Evolutionary conservation across 2,113 vertebrate species (phyloP).

Genomic region (Australoheros scitulus): DNA sequence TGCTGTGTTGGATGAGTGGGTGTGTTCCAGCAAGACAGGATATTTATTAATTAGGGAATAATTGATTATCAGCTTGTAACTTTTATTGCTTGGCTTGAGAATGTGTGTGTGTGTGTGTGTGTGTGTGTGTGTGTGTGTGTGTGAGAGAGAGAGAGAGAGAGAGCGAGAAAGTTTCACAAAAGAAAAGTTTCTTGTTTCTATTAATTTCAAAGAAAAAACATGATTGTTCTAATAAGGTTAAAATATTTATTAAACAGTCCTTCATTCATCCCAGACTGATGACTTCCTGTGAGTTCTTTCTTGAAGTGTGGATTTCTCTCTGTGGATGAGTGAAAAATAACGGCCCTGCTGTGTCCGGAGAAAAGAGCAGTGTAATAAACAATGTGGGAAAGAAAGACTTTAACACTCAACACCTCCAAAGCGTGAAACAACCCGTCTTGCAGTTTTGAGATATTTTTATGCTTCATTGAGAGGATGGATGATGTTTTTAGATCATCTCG

Average conservation of each 20-base stretch:
- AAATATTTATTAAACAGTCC: background rate
- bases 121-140: background rate
- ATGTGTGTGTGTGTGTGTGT: conserved; percentile 13
- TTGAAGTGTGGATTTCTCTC: background rate
- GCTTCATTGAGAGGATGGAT: conserved; percentile 36
- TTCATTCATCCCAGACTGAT: background rate
- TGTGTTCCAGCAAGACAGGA: conserved; percentile 57
- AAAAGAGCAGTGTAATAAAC: conserved; percentile 22
- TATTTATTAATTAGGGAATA: conserved; percentile 63
- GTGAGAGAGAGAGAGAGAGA: background rate
- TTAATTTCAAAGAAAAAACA: background rate
- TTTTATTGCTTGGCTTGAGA: conserved; percentile 19
- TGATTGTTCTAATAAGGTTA: background rate
- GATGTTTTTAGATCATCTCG: conserved; percentile 29
- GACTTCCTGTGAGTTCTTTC: conserved; percentile 8
- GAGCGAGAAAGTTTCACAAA: background rate
- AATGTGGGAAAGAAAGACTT: conserved; percentile 4
- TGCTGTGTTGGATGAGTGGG: conserved; percentile 33
- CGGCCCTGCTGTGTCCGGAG: conserved; percentile 10
- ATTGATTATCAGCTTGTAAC: conserved; percentile 44
- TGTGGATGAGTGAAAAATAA: conserved; percentile 13
- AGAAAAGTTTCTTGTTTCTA: background rate
- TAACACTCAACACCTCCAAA: background rate
- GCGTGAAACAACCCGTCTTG: conserved; percentile 10
- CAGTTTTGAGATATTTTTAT: background rate